These are phyloP conservation scores for Neomicropteryx cornuta DNA, from an alignment of 1,140 invertebrate genomes.

Conservation along the genomic window DNA sequence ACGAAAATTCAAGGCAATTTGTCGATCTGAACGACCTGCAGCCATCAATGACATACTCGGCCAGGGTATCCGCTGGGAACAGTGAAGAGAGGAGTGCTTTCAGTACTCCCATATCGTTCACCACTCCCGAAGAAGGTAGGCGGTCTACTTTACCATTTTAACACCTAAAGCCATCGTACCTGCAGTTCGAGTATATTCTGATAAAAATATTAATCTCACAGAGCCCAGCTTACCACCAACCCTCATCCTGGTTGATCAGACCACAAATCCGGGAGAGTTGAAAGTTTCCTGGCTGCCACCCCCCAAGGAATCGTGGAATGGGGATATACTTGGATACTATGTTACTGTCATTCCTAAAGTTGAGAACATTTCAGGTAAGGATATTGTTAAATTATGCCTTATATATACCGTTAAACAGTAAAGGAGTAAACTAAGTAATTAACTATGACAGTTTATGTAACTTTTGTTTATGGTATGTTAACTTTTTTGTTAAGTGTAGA, in stretches of 20 bases:
- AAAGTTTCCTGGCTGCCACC: slow-evolving; percentile 43
- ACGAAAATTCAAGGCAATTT: slow-evolving; percentile 24
- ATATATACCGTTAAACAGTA: too few species aligned
- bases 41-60: slow-evolving; percentile 28
- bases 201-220: slow-evolving; percentile 14
- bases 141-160: too few species aligned
- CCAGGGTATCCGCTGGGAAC: slow-evolving; percentile 31
- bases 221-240: slow-evolving; percentile 29
- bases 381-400: slow-evolving; percentile 1
- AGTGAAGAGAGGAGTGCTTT: slow-evolving; percentile 30
- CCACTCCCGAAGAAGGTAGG: slow-evolving; percentile 34
- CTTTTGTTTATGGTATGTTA: background rate
- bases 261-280: slow-evolving; percentile 31
- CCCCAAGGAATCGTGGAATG: slow-evolving; percentile 55
- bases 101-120: slow-evolving; percentile 30
- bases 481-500: background rate
- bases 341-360: slow-evolving; percentile 37
- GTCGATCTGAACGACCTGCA: slow-evolving; percentile 28
- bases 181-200: background rate
- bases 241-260: slow-evolving; percentile 28
- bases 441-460: background rate
- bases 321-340: slow-evolving; percentile 62
- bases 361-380: slow-evolving; percentile 23
- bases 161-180: too few species aligned
- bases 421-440: too few species aligned